These are phyloP conservation scores for Enoplosus armatus DNA, from an alignment of 2,797 vertebrate genomes.

Conservation along the genomic window DNA sequence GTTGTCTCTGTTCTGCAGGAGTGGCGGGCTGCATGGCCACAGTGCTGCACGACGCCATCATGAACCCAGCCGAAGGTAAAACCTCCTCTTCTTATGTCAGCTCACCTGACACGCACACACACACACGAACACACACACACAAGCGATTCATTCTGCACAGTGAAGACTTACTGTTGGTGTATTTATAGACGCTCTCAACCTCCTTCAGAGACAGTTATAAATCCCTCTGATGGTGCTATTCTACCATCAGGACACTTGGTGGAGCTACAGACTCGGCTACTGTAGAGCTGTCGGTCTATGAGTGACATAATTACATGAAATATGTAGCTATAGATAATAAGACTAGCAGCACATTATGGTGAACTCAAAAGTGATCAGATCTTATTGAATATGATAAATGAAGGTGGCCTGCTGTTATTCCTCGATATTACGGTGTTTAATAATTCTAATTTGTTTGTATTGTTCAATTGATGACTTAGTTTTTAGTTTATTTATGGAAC, in stretches of 20 bases:
- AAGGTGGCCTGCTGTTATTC: too few relatives aligned
- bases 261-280: conserved; percentile 48
- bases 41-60: conserved; percentile 94
- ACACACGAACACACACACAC: not conserved
- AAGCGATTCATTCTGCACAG: not conserved
- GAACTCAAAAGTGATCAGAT: not conserved
- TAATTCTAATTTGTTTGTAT: not conserved
- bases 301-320: not conserved
- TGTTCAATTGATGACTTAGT: not conserved
- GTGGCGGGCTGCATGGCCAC: conserved; percentile 97
- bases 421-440: not conserved
- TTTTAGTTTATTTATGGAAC: not conserved
- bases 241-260: conserved; percentile 34
- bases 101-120: not conserved
- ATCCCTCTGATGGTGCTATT: conserved; percentile 6
- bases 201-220: not conserved
- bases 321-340: not conserved
- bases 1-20: conserved; percentile 77
- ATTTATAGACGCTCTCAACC: not conserved
- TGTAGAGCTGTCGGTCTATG: not conserved
- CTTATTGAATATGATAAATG: too few relatives aligned
- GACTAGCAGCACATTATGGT: not conserved
- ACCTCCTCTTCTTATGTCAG: not conserved
- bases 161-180: not conserved
- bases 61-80: conserved; percentile 98